Evolutionary conservation across 2,888 invertebrate species (phyloP).

Genomic region (Acrobeloides nanus): DNA sequence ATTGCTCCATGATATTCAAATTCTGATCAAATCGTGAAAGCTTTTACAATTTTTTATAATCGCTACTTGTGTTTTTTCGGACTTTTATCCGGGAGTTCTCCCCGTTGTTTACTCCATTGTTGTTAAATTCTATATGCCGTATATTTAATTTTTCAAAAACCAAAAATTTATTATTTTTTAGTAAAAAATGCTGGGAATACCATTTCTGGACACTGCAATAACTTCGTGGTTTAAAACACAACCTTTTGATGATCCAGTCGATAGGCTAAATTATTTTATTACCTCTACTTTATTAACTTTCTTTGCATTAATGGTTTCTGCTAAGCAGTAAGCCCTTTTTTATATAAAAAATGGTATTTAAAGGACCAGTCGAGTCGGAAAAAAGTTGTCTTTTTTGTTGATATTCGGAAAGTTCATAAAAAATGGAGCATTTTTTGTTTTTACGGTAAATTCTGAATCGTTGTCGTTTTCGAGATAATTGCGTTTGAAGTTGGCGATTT

Average conservation of each 20-base stretch:
- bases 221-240: conserved; percentile 43
- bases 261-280: conserved; percentile 48
- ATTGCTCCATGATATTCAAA: no score
- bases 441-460: neutral
- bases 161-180: conserved; percentile 4
- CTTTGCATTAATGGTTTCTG: conserved; percentile 52
- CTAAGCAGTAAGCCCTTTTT: conserved; percentile 51
- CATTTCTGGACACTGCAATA: conserved; percentile 47
- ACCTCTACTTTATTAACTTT: conserved; percentile 46
- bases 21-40: no score
- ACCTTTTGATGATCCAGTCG: conserved; percentile 47
- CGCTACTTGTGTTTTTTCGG: no score
- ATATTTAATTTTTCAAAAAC: neutral
- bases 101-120: neutral
- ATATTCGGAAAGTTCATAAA: no score
- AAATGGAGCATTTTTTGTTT: no score
- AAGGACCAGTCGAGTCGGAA: no score
- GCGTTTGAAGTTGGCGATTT: neutral
- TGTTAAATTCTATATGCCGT: neutral
- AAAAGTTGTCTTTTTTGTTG: no score
- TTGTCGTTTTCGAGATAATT: neutral
- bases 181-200: conserved; percentile 41
- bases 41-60: no score
- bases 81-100: no score
- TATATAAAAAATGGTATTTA: no score